Conservation (phyloP, 2,888 invertebrate genomes). For the Alitta virens region DNA sequence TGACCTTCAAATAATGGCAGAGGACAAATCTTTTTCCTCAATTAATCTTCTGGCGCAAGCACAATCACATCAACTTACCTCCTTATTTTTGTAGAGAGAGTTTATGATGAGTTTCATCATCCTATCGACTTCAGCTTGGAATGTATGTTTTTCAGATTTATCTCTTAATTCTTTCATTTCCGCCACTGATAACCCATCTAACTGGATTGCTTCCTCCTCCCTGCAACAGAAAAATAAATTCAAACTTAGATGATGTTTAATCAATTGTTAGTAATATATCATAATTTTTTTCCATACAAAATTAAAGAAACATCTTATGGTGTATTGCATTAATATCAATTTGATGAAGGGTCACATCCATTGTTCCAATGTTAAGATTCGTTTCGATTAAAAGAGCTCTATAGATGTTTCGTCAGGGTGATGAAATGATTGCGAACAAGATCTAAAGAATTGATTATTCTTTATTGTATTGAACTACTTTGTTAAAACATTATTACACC, state of each 20-base stretch:
- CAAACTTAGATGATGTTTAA: background rate
- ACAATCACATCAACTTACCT: conserved; percentile 70
- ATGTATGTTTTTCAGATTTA: conserved; percentile 69
- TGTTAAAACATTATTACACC: no score
- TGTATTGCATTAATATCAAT: no score
- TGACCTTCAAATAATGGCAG: no score
- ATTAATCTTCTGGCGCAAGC: no score
- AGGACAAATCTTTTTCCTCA: no score
- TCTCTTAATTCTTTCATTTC: conserved; percentile 89
- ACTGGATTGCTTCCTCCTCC: conserved; percentile 93
- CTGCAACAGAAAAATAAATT: conserved; percentile 57
- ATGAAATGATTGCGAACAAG: no score
- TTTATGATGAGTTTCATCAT: conserved; percentile 99
- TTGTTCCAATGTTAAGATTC: no score
- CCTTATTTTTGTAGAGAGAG: conserved; percentile 97
- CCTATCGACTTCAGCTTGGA: conserved; percentile 98
- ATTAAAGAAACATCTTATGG: background rate
- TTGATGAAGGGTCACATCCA: no score
- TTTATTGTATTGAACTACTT: no score
- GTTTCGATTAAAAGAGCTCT: no score
- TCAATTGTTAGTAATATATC: conserved; percentile 5
- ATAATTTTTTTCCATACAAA: background rate
- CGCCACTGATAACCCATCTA: conserved; percentile 91
- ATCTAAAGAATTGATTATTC: no score
- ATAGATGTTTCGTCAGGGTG: no score